These are phyloP conservation scores for Ophthalmolycus amberensis DNA, from an alignment of 2,113 vertebrate genomes.

Conservation along the genomic window DNA sequence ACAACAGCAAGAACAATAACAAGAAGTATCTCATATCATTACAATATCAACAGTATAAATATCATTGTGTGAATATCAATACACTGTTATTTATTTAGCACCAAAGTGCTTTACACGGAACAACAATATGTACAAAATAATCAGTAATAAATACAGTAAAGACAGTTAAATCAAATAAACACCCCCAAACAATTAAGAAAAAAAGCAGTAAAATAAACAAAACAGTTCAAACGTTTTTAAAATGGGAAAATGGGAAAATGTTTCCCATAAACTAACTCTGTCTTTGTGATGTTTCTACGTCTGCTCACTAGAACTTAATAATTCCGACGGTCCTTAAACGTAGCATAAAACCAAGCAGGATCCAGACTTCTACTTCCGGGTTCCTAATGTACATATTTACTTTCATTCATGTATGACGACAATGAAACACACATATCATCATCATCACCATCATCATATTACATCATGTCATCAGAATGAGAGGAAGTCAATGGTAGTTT, in stretches of 20 bases:
- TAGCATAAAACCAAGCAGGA: conserved; percentile 62
- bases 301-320: fast-evolving
- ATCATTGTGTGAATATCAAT: too few relatives aligned
- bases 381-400: conserved; percentile 60
- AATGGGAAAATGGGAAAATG: too few relatives aligned
- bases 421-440: fast-evolving
- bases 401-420: fast-evolving
- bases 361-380: conserved; percentile 71
- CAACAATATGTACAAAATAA: background rate
- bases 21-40: background rate
- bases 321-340: conserved; percentile 20
- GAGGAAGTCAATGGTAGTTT: background rate
- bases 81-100: background rate
- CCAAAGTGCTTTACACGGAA: background rate
- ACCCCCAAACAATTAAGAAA: background rate
- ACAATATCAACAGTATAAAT: background rate
- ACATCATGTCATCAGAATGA: background rate
- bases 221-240: background rate
- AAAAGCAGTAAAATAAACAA: background rate
- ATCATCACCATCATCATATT: background rate
- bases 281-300: background rate
- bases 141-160: background rate
- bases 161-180: background rate
- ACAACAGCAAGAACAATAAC: background rate
- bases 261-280: background rate